These are phyloP conservation scores for Drosophila sordidula DNA, from an alignment of 2,888 invertebrate genomes.

Conservation along the genomic window DNA sequence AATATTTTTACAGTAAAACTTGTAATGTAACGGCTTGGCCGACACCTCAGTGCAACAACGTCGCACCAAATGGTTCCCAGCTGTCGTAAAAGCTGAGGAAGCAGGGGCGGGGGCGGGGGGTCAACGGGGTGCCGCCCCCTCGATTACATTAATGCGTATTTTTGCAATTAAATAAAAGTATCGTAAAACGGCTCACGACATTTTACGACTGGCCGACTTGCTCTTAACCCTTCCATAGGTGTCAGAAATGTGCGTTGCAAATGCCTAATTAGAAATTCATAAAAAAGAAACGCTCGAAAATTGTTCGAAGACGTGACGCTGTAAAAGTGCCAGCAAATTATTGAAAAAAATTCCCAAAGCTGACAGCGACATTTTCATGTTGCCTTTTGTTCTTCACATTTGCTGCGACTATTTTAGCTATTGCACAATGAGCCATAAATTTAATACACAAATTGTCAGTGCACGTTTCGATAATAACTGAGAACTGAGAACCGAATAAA, in stretches of 20 bases:
- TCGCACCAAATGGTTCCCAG: constrained; percentile 46
- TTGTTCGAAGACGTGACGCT: constrained; percentile 58
- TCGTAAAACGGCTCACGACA: constrained; percentile 62
- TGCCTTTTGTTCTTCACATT: constrained; percentile 3
- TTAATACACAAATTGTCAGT: constrained; percentile 60
- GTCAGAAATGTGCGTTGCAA: constrained; percentile 69
- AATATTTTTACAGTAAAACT: constrained; percentile 57
- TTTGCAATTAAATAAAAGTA: constrained; percentile 76
- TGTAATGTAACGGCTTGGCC: constrained; percentile 57
- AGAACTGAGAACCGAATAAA: constrained; percentile 33
- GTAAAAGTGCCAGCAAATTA: constrained; percentile 53
- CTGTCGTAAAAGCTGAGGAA: constrained; percentile 58
- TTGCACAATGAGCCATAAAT: constrained; percentile 65
- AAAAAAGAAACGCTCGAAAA: constrained; percentile 43
- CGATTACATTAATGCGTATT: constrained; percentile 54
- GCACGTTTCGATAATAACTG: constrained; percentile 68
- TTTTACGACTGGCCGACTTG: constrained; percentile 52
- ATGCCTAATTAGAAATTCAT: constrained; percentile 75
- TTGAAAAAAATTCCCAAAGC: constrained; percentile 38
- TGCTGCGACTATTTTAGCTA: constrained; percentile 24
- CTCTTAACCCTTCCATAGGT: constrained; percentile 60
- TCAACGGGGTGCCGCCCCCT: constrained; percentile 10
- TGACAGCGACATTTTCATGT: constrained; percentile 10
- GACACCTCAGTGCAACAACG: constrained; percentile 57
- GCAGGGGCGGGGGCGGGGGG: background rate